These are phyloP conservation scores for Pyralis farinalis DNA, from an alignment of 2,888 invertebrate genomes.

Conservation along the genomic window DNA sequence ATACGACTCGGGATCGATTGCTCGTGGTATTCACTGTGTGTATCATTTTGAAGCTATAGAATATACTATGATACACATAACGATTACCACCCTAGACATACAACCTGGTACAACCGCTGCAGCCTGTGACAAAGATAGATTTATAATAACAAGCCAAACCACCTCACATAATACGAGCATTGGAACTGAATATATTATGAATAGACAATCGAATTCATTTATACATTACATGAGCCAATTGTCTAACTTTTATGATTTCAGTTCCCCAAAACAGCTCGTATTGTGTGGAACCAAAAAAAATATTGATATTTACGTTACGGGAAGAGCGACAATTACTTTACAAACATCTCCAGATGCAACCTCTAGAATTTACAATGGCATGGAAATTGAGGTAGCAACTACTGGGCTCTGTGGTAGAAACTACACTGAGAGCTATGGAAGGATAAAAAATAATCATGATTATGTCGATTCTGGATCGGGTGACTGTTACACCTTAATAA, in stretches of 20 bases:
- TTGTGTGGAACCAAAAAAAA: constrained; percentile 43
- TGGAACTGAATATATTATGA: constrained; percentile 48
- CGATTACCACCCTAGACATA: constrained; percentile 46
- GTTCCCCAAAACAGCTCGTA: constrained; percentile 30
- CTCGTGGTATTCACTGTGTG: constrained; percentile 54
- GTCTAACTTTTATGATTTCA: not conserved
- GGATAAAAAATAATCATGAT: constrained; percentile 69
- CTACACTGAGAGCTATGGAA: constrained; percentile 85
- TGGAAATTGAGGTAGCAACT: constrained; percentile 83
- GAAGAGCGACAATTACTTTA: constrained; percentile 40
- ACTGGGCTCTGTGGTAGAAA: constrained; percentile 81
- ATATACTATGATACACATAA: constrained; percentile 17
- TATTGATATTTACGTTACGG: constrained; percentile 49
- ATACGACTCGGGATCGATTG: constrained; percentile 43
- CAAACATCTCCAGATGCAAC: constrained; percentile 45
- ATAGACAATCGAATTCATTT: constrained; percentile 31
- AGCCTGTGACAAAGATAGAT: constrained; percentile 52
- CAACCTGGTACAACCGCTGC: constrained; percentile 29
- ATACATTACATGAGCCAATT: constrained; percentile 33
- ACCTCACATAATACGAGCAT: constrained; percentile 44
- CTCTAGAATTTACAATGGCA: constrained; percentile 72
- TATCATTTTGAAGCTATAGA: constrained; percentile 41
- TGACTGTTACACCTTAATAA: constrained; percentile 85
- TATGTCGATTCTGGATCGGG: not conserved
- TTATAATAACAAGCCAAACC: constrained; percentile 40